These are phyloP conservation scores for Tipula lateralis DNA, from an alignment of 2,888 invertebrate species.

Conservation along the genomic window DNA sequence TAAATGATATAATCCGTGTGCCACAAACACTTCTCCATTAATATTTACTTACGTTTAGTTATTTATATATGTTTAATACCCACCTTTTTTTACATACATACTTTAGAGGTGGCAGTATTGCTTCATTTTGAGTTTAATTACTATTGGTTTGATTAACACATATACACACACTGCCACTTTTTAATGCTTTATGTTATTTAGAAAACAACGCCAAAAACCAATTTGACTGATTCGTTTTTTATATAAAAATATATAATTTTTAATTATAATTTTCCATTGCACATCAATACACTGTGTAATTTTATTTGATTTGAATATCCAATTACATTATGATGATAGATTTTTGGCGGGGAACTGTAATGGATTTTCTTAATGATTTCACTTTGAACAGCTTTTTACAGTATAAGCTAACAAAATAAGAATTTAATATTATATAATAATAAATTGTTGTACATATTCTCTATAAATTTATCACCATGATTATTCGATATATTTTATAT, in stretches of 20 bases:
- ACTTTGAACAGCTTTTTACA: too few species aligned
- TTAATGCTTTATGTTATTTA: background rate
- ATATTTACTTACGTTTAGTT: background rate
- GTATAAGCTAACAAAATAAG: too few species aligned
- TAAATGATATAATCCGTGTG: constrained; percentile 1
- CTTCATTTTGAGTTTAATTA: background rate
- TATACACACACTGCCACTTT: background rate
- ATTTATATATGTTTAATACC: background rate
- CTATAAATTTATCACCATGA: too few species aligned
- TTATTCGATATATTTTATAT: too few species aligned
- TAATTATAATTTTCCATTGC: background rate
- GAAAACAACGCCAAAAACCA: background rate
- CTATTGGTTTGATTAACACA: background rate
- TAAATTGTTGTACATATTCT: too few species aligned
- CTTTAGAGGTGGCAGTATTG: background rate
- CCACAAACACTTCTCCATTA: background rate
- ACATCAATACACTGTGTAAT: background rate
- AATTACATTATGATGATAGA: background rate
- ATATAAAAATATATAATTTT: background rate
- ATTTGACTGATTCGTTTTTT: background rate
- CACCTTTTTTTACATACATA: background rate
- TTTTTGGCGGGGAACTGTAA: background rate
- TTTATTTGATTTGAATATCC: background rate
- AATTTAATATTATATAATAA: too few species aligned
- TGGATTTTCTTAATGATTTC: too few species aligned